Percentiles rank a stretch among this genome's conserved stretches.
Evolutionary conservation across 2,888 invertebrate genomes (phyloP).

Genomic region (Orthosia incerta): DNA sequence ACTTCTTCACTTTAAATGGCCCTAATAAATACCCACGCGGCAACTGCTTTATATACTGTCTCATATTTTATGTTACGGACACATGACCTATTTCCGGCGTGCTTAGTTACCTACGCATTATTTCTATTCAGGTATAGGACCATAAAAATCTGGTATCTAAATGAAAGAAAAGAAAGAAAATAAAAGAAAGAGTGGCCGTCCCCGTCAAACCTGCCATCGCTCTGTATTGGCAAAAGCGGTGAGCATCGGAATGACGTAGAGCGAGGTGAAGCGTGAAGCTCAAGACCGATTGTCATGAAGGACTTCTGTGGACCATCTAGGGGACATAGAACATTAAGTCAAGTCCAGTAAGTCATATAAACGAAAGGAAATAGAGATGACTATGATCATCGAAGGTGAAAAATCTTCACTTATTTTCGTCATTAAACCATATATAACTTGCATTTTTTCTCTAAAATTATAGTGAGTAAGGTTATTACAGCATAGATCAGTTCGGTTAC

Average conservation of each 20-base stretch:
- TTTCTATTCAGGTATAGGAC: background rate
- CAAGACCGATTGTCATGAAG: too few species aligned
- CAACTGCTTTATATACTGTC: background rate
- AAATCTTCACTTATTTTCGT: constrained; percentile 1
- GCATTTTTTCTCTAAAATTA: background rate
- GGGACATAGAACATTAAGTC: too few species aligned
- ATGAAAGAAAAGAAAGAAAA: too few species aligned
- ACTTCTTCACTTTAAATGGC: background rate
- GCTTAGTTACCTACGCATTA: background rate
- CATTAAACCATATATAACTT: background rate
- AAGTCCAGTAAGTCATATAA: too few species aligned
- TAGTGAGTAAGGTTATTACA: background rate
- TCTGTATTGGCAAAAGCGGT: too few species aligned
- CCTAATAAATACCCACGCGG: background rate
- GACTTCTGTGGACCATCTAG: too few species aligned
- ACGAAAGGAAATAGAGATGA: background rate
- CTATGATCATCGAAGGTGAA: background rate
- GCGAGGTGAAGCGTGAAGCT: too few species aligned
- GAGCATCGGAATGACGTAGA: too few species aligned
- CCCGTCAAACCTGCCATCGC: too few species aligned
- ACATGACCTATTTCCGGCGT: background rate
- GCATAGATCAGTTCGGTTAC: background rate
- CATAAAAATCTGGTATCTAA: too few species aligned
- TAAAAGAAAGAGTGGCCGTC: too few species aligned
- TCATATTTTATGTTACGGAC: constrained; percentile 17